A percentile compares a stretch with the other conserved stretches of the same genome.
These are phyloP conservation scores for Lymantria monacha DNA, from an alignment of 2,888 invertebrate species.

Conservation along the genomic window DNA sequence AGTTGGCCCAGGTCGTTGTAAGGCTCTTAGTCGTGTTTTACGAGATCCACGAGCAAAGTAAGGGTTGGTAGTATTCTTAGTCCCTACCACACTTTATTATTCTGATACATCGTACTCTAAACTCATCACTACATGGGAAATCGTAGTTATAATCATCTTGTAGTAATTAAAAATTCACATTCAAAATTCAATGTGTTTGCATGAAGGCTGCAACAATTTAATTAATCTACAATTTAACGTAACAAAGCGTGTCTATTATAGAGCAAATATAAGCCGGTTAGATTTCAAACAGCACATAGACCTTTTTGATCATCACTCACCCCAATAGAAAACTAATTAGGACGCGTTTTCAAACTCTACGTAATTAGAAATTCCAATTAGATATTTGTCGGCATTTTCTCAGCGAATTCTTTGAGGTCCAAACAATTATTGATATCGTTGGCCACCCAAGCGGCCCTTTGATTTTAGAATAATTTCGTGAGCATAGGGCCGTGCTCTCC, in stretches of 20 bases:
- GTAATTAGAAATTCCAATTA: constrained; percentile 79
- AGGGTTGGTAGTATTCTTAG: no score
- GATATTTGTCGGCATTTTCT: constrained; percentile 68
- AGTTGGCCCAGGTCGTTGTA: no score
- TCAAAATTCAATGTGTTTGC: no score
- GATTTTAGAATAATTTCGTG: constrained; percentile 57
- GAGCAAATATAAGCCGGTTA: constrained; percentile 17
- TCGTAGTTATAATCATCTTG: no score
- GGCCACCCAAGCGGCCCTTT: constrained; percentile 60
- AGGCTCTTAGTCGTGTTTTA: no score
- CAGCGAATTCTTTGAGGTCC: constrained; percentile 60
- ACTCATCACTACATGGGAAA: no score
- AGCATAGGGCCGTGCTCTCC: constrained; percentile 34
- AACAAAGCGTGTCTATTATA: constrained; percentile 20
- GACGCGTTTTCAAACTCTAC: constrained; percentile 51
- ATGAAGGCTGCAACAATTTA: no score
- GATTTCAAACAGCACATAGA: constrained; percentile 31
- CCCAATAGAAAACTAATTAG: constrained; percentile 70
- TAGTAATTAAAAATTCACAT: no score
- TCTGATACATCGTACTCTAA: no score
- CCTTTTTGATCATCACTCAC: constrained; percentile 41
- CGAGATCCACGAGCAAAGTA: no score
- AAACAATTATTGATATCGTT: constrained; percentile 73
- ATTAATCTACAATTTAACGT: no score
- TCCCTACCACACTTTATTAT: no score